Evolutionary conservation across 2,888 invertebrate species (phyloP).

Genomic region (Apantesis nais): DNA sequence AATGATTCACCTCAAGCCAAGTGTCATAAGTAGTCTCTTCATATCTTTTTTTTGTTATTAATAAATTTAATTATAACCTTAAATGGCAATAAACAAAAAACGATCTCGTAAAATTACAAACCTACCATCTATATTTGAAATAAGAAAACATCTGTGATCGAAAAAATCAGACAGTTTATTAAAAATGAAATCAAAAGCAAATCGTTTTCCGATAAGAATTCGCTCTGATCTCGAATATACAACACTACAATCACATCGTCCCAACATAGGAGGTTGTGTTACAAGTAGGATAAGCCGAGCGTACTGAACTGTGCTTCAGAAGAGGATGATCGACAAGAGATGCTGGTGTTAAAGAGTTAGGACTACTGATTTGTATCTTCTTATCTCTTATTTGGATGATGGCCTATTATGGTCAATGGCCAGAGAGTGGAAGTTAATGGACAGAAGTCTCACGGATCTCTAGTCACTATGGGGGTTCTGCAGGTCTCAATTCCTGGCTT

Average conservation of each 20-base stretch:
- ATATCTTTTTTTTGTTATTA: not conserved
- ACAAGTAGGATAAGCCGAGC: conserved; percentile 40
- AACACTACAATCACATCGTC: conserved; percentile 18
- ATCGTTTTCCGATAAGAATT: conserved; percentile 5
- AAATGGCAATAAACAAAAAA: not conserved
- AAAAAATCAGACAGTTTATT: not conserved
- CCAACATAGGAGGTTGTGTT: conserved; percentile 23
- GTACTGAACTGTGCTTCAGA: no score
- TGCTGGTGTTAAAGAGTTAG: no score
- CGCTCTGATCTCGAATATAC: conserved; percentile 11
- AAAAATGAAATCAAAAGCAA: not conserved
- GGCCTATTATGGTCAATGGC: no score
- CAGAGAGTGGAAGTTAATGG: no score
- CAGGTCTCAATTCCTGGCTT: no score
- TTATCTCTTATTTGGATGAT: no score
- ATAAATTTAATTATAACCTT: not conserved
- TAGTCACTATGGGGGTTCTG: no score
- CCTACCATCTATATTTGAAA: not conserved
- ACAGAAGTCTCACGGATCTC: no score
- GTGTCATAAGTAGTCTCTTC: no score
- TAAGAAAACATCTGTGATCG: not conserved
- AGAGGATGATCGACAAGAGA: no score
- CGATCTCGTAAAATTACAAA: not conserved
- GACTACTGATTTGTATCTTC: no score
- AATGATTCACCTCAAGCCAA: not conserved